Conservation (phyloP, 2,888 invertebrate genomes). For the Cordilura impudica region DNA sequence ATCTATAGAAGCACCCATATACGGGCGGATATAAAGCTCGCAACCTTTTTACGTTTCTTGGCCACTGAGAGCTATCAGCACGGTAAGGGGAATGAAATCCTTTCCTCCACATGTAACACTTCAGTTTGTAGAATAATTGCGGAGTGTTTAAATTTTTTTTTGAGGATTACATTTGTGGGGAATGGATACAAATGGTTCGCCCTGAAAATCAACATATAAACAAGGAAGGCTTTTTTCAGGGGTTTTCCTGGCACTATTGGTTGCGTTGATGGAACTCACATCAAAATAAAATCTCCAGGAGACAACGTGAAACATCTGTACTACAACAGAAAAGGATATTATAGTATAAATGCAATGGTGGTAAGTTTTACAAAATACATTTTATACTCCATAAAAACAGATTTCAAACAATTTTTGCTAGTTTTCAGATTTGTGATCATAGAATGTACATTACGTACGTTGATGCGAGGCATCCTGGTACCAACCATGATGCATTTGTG, state of each 20-base stretch:
- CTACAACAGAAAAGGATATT: background rate
- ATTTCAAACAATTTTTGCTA: background rate
- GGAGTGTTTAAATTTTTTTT: too few relatives aligned
- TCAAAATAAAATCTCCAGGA: background rate
- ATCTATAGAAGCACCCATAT: too few relatives aligned
- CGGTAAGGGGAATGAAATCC: too few relatives aligned
- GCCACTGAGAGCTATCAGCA: too few relatives aligned
- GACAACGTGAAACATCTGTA: background rate
- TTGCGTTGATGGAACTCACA: background rate
- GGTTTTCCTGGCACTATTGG: background rate
- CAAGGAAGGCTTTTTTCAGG: background rate
- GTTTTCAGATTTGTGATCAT: background rate
- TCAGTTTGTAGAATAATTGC: too few relatives aligned
- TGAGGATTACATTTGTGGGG: background rate
- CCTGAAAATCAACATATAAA: background rate
- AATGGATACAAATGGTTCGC: background rate
- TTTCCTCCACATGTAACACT: too few relatives aligned
- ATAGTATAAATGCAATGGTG: background rate
- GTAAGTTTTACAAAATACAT: background rate
- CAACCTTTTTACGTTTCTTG: too few relatives aligned
- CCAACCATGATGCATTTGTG: constrained; percentile 13
- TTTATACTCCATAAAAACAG: background rate
- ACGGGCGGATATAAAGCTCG: too few relatives aligned
- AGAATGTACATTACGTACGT: background rate
- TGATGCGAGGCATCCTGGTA: constrained; percentile 17